Conservation (phyloP, 1,140 invertebrate species). For the Lordiphosa mommai region DNA sequence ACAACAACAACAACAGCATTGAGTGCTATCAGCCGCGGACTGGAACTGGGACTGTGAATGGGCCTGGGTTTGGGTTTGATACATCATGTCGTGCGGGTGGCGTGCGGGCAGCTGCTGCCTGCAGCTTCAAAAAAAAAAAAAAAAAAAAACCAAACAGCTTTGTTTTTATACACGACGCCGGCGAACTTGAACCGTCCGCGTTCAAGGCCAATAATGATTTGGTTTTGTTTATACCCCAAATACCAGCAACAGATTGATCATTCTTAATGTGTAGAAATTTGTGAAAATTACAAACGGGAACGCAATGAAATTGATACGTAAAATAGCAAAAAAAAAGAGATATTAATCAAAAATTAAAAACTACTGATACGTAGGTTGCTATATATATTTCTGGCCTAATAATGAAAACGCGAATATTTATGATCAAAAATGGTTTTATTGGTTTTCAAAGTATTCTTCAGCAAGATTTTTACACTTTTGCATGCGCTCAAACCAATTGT, state of each 20-base stretch:
- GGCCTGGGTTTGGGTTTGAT: constrained; percentile 6
- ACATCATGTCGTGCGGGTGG: constrained; percentile 38
- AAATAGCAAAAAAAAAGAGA: too few species aligned
- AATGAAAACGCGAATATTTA: too few species aligned
- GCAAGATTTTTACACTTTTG: too few species aligned
- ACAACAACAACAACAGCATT: constrained; percentile 22
- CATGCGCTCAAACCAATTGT: too few species aligned
- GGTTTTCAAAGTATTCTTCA: too few species aligned
- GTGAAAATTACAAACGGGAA: neutral
- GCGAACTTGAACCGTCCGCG: constrained; percentile 63
- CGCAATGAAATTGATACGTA: neutral
- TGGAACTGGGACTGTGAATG: constrained; percentile 20
- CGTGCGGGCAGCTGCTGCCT: constrained; percentile 15
- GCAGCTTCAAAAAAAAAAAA: constrained; percentile 39
- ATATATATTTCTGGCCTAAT: too few species aligned
- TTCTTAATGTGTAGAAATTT: too few species aligned
- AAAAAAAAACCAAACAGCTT: constrained; percentile 31
- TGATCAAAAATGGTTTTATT: too few species aligned
- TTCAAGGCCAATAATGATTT: constrained; percentile 56
- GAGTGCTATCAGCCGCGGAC: constrained; percentile 18
- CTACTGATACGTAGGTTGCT: too few species aligned
- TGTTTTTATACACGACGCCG: constrained; percentile 50
- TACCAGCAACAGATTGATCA: too few species aligned
- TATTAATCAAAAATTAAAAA: too few species aligned
- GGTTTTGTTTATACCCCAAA: neutral